A percentile compares a stretch with the other conserved stretches of the same genome.
Evolutionary conservation across 2,113 vertebrate species (phyloP).

Genomic region (Crotophaga sulcirostris): DNA sequence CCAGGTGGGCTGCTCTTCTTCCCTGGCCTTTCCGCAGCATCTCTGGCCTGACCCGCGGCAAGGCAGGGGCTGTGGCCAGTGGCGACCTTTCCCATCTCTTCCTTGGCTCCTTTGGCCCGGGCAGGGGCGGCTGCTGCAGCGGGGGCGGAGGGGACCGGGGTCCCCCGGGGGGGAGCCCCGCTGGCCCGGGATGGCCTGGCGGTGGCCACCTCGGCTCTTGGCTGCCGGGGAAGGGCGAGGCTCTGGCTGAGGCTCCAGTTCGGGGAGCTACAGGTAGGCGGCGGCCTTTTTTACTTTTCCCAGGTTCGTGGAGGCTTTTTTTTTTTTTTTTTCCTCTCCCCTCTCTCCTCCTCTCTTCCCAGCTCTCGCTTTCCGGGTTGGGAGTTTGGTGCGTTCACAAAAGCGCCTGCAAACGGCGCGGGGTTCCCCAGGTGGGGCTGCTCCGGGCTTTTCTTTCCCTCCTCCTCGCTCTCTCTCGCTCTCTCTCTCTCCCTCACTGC

Average conservation of each 20-base stretch:
- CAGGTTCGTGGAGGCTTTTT: slow-evolving; percentile 11
- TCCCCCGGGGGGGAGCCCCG: not conserved
- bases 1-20: not conserved
- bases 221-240: not conserved
- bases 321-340: not conserved
- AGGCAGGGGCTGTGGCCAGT: not conserved
- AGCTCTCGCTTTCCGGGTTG: slow-evolving; percentile 55
- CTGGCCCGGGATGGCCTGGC: not conserved
- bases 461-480: not conserved
- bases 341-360: not conserved
- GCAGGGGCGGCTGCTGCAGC: not conserved
- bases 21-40: not conserved
- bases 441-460: slow-evolving; percentile 22
- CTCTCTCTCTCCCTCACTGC: not conserved
- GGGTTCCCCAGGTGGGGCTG: slow-evolving; percentile 76
- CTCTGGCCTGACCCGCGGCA: not conserved
- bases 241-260: slow-evolving; percentile 5
- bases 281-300: slow-evolving; percentile 36
- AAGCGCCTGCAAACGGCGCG: not conserved
- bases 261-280: slow-evolving; percentile 67
- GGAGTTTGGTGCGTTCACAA: not conserved
- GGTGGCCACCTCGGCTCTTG: not conserved
- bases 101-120: fast-evolving
- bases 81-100: too few species aligned
- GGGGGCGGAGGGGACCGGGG: not conserved